Conservation (phyloP, 2,113 vertebrate genomes). For the Galbula dea region DNA sequence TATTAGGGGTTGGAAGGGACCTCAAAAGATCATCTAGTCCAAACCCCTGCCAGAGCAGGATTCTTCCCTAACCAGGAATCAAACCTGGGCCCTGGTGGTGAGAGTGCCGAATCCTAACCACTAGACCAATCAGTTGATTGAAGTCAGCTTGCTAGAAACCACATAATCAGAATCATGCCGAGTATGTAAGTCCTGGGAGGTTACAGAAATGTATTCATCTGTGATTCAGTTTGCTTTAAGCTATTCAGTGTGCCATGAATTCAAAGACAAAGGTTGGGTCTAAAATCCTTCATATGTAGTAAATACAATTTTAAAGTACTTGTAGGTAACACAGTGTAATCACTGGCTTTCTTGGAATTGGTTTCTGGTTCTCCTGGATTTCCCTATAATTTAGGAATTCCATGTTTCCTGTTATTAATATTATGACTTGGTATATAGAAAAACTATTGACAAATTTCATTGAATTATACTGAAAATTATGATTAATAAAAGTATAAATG, state of each 20-base stretch:
- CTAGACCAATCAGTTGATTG: no score
- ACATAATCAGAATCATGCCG: background rate
- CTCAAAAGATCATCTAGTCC: no score
- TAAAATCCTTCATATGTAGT: background rate
- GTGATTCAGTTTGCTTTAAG: background rate
- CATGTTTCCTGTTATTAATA: background rate
- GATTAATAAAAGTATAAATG: background rate
- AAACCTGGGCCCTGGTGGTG: no score
- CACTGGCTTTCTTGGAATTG: background rate
- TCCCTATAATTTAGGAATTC: background rate
- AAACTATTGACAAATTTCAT: background rate
- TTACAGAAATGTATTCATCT: background rate
- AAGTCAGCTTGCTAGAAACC: background rate
- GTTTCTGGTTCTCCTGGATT: background rate
- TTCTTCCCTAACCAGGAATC: no score
- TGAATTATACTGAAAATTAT: background rate
- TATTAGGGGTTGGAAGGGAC: no score
- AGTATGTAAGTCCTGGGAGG: background rate
- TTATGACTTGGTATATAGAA: background rate
- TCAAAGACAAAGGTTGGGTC: background rate
- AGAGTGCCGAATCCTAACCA: no score
- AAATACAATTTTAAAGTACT: background rate
- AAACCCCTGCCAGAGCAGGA: no score
- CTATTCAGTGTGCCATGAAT: background rate
- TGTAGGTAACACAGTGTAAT: background rate